These are phyloP conservation scores for Puma concolor DNA, from an alignment of 2,113 vertebrate species.

Conservation along the genomic window DNA sequence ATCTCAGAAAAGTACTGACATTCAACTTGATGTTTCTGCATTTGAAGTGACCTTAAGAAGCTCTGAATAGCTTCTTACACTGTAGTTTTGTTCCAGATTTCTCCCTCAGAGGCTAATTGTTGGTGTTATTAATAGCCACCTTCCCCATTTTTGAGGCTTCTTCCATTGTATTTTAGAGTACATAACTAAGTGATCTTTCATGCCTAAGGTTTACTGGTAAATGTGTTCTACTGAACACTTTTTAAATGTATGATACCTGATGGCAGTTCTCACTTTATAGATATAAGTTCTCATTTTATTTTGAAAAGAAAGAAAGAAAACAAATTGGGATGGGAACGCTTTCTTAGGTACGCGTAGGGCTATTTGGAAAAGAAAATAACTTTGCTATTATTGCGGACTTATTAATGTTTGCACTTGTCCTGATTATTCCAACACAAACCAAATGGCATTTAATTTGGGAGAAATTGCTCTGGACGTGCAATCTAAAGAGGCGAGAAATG, in stretches of 20 bases:
- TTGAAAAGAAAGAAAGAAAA: constrained; percentile 5
- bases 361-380: constrained; percentile 77
- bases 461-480: constrained; percentile 81
- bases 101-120: background rate
- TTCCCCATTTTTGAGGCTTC: background rate
- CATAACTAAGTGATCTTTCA: background rate
- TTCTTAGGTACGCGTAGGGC: background rate
- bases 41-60: background rate
- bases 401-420: constrained; percentile 83
- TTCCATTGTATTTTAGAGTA: background rate
- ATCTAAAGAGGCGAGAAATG: constrained; percentile 84
- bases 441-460: constrained; percentile 87
- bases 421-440: constrained; percentile 83
- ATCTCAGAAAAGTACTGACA: background rate
- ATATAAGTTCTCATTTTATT: background rate
- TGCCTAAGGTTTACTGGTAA: background rate
- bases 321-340: background rate
- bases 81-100: background rate
- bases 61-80: background rate
- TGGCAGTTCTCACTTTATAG: background rate
- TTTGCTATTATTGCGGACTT: constrained; percentile 75
- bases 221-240: background rate
- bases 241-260: background rate
- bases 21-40: constrained; percentile 16
- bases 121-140: background rate